phyloP scores from a whole-genome alignment of 2,888 invertebrate species.

The Ophion slaviceki region DNA sequence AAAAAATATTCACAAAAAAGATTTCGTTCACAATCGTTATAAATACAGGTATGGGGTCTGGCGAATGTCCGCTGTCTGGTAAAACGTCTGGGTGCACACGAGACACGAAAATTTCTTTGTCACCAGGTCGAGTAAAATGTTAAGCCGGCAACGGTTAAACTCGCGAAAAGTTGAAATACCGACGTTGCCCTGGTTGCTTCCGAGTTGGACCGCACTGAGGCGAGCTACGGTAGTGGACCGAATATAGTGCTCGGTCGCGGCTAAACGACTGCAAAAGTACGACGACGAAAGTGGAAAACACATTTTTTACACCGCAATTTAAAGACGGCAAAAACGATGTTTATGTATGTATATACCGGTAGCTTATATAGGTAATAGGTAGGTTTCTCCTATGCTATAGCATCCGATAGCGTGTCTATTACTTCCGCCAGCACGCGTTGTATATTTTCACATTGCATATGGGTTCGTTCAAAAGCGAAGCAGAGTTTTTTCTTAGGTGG shows the following conservation, averaged over 20 bases:
- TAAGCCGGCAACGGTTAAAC: conserved; percentile 19
- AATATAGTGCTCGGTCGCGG: conserved; percentile 1
- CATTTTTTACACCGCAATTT: conserved; percentile 27
- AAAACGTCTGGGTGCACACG: conserved; percentile 16
- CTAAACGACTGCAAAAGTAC: conserved; percentile 22
- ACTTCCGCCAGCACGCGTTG: not conserved
- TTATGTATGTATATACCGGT: not conserved
- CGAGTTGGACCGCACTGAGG: not conserved
- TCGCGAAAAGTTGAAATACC: conserved; percentile 22
- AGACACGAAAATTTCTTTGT: conserved; percentile 23
- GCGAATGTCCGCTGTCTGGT: conserved; percentile 19
- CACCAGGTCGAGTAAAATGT: conserved; percentile 10
- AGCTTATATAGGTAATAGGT: not conserved
- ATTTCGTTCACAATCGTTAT: not conserved
- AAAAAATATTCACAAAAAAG: not conserved
- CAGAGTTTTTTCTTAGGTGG: not conserved
- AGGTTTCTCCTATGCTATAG: not conserved
- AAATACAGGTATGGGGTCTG: not conserved
- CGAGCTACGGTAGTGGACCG: conserved; percentile 4
- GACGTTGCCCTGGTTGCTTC: not conserved
- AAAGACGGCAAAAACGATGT: not conserved
- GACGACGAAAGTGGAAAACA: conserved; percentile 22
- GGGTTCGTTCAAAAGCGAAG: not conserved
- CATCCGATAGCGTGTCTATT: not conserved
- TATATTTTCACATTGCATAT: not conserved